A percentile compares a stretch with the other conserved stretches of the same genome.
These are phyloP conservation scores for Cerastis rubricosa DNA, from an alignment of 2,888 invertebrate species.

Conservation along the genomic window DNA sequence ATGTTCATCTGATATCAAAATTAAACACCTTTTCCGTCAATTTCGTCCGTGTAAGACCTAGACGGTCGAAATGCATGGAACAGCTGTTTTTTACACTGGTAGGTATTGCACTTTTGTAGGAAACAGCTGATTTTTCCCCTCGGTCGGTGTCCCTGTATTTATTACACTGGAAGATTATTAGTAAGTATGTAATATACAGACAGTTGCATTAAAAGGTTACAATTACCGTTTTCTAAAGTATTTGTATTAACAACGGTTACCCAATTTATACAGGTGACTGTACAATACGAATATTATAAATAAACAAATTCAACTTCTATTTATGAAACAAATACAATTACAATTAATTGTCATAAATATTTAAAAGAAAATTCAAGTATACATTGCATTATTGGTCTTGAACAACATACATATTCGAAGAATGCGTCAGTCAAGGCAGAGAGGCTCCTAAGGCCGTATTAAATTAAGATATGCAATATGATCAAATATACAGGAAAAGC, in stretches of 20 bases:
- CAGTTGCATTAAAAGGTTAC: slow-evolving; percentile 19
- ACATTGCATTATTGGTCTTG: slow-evolving; percentile 27
- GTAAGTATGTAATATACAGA: background rate
- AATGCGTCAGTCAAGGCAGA: slow-evolving; percentile 43
- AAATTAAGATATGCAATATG: slow-evolving; percentile 31
- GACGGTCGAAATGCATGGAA: too few relatives aligned
- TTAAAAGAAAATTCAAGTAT: background rate
- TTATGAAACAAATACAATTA: background rate
- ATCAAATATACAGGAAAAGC: slow-evolving; percentile 20
- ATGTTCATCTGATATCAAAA: too few relatives aligned
- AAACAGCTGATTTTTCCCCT: too few relatives aligned
- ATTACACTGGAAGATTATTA: slow-evolving; percentile 9
- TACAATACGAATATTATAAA: background rate
- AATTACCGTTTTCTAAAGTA: background rate
- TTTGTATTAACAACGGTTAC: too few relatives aligned
- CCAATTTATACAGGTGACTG: slow-evolving; percentile 15
- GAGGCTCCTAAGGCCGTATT: background rate
- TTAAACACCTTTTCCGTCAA: too few relatives aligned
- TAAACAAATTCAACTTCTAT: background rate
- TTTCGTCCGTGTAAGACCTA: too few relatives aligned
- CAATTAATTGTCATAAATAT: background rate
- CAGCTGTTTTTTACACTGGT: too few relatives aligned
- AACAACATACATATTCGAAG: slow-evolving; percentile 41
- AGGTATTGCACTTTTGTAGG: too few relatives aligned
- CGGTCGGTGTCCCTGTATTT: background rate